Conservation (phyloP, 2,888 invertebrate species). For the Hedya salicella region DNA sequence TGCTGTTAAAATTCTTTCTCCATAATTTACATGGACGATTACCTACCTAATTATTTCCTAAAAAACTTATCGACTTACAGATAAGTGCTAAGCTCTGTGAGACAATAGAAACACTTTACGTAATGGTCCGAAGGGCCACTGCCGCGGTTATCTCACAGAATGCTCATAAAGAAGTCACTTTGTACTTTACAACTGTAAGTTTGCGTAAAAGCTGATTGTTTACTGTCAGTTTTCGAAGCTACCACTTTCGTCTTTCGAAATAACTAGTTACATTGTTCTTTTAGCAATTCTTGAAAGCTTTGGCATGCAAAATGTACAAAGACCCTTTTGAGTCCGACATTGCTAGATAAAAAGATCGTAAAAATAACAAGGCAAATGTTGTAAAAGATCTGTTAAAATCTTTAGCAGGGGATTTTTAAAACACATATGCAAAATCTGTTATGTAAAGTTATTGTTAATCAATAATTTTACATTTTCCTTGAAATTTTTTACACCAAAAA, state of each 20-base stretch:
- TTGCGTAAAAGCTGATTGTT: constrained; percentile 54
- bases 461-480: no score
- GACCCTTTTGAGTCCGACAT: background rate
- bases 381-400: no score
- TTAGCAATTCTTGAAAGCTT: background rate
- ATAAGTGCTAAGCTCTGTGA: constrained; percentile 49
- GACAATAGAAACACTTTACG: constrained; percentile 75
- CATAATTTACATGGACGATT: constrained; percentile 25
- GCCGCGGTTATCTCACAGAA: constrained; percentile 69
- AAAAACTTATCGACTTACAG: constrained; percentile 37
- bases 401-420: no score
- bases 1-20: constrained; percentile 25
- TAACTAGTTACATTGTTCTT: constrained; percentile 16
- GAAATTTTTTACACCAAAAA: no score
- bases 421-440: no score
- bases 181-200: constrained; percentile 67
- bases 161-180: constrained; percentile 75
- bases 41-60: constrained; percentile 32
- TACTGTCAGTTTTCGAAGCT: constrained; percentile 42
- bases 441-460: no score
- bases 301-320: background rate
- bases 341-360: background rate
- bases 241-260: constrained; percentile 42
- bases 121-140: constrained; percentile 73
- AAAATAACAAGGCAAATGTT: no score